Evolutionary conservation across 2,888 invertebrate genomes (phyloP), one percentile per base, ranked within the genome.

Genomic region (Stegophylla sp.): DNA sequence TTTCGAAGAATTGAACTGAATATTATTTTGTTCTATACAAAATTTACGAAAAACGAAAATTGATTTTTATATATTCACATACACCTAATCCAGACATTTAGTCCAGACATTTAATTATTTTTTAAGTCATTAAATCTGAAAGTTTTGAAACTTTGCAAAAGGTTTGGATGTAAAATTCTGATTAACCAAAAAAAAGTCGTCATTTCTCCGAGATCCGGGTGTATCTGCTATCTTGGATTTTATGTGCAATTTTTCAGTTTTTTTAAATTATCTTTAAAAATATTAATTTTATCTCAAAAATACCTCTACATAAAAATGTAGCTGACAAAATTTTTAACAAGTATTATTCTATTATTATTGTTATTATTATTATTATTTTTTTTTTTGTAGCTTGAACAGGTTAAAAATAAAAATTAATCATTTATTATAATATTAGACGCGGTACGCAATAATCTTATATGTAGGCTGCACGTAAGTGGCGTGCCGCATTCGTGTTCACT

Each of bases 101-200:
- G 45, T 45, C 45, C 45, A 45, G 45, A 9, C 45, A 45, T 45
- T 45, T 9, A 45, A 12, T 12, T 45, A 12, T 45, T 4, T 45
- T 45, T 45, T 45, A 12, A 45, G 45, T 4, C 4, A 45, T 45
- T 45, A 45, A 45, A 45, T 45, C 45, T 4, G 45, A 63, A 63
- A 63, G 63, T 63, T 63, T 63, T 63, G 63, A 63, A 63, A 63
- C 41, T 34, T 63, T 63, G 63, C 63, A 63, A 63, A 63, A 66
- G 43, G 41, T 66, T 66, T 66, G 64, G 41, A 20, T 66, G 7
- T 66, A 66, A 43, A 43, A n/a, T 43, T 20, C 43, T 43, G 43
- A 66, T 66, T 66, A 66, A 64, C 34, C 63, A 51, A 51, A 51
- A 51, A 51, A 51, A n/a, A 51, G n/a, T n/a, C 51, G 51, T 17